These are phyloP conservation scores for Lobophora halterata DNA, from an alignment of 2,888 invertebrate genomes.

Conservation along the genomic window DNA sequence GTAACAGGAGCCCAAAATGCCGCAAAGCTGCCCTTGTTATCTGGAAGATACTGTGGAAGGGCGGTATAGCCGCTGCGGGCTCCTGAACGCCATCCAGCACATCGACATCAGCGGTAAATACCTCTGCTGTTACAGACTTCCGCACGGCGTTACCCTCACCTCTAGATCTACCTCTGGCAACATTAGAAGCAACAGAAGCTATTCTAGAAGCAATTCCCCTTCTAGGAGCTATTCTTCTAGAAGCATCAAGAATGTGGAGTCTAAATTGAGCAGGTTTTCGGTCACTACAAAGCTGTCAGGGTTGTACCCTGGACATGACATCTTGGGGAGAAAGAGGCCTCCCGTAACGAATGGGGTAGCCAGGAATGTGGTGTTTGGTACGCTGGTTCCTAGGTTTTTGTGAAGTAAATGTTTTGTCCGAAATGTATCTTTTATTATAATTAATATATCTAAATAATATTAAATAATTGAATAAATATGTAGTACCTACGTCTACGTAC, in stretches of 20 bases:
- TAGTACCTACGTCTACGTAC: too few species aligned
- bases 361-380: conserved; percentile 2
- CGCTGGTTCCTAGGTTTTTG: conserved; percentile 10
- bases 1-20: too few species aligned
- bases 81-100: conserved; percentile 45
- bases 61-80: conserved; percentile 38
- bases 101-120: conserved; percentile 49
- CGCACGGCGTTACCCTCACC: conserved; percentile 28
- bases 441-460: too few species aligned
- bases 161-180: conserved; percentile 36
- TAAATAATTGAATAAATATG: too few species aligned
- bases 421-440: background rate
- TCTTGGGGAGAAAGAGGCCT: conserved; percentile 39
- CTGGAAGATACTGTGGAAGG: conserved; percentile 26
- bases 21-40: conserved; percentile 3
- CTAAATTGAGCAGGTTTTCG: conserved; percentile 39
- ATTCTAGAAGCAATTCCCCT: conserved; percentile 24
- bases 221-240: background rate
- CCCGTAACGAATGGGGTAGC: too few species aligned
- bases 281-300: conserved; percentile 42
- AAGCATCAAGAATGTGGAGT: conserved; percentile 17
- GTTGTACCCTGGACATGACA: conserved; percentile 47
- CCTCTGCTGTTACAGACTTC: conserved; percentile 30
- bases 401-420: conserved; percentile 6
- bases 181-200: too few species aligned